Evolutionary conservation across 2,113 vertebrate genomes (phyloP), one percentile per base, ranked within the genome.

Genomic region (Anser cygnoides): DNA sequence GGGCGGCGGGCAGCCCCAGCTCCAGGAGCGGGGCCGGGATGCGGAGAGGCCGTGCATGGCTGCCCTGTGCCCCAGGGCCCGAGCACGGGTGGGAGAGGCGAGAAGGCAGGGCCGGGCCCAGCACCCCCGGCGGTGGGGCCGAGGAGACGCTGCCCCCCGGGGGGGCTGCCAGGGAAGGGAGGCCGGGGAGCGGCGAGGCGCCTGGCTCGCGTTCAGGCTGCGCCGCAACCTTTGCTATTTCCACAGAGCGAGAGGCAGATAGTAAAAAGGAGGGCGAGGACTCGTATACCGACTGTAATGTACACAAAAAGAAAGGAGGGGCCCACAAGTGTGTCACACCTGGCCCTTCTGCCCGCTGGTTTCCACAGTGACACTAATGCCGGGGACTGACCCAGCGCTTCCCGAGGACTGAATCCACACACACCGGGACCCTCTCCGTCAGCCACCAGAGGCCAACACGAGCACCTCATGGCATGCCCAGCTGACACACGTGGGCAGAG

Each of bases 301-400:
- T 87, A 89, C 87, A 75, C 84, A 89, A 66, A 70, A 26, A 72
- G 72, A 44, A 80, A 91, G 95, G 95, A 93, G 92, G 90, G 52
- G 92, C 85, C 52, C 26, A 19, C 61, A 43, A 39, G 13, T 0
- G 1, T 2, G 52, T 37, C 49, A 35, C 52, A 52, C 57, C 55
- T 84, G 74, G 91, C 41, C 73, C 41, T 93, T n/a, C 65, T 44
- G 73, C 31, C 12, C 2, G 25, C 57, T 26, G 28, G 4, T 4
- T 66, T 63, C 41, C 70, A 78, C 80, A 44, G 63, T 2, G 2
- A 66, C 50, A 43, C n/a, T 39, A 74, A n/a, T 19, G 61, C 73
- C 15, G 37, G 20, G 31, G 28, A 22, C 84, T 74, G 72, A 52
- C 52, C 49, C 91, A 23, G 54, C 1, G 0, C 25, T 66, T 59